Evolutionary conservation across 2,113 vertebrate genomes (phyloP), one percentile per base, ranked within the genome.

Genomic region (Porphyrio hochstetteri): DNA sequence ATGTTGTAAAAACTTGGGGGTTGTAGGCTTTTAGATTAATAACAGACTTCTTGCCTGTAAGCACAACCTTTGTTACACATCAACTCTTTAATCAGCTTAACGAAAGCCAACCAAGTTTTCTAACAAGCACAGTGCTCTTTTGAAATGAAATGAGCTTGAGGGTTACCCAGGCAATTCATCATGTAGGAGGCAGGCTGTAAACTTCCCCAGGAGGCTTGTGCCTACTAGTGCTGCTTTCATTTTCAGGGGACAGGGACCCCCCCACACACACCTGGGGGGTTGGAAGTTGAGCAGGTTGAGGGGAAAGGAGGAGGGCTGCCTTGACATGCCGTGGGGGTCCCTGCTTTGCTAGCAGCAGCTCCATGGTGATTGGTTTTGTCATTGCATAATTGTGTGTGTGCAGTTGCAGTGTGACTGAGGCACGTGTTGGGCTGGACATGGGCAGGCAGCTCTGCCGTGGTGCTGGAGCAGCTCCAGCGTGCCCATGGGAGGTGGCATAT

Each of bases 241-340:
- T 88, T 88, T 76, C 27, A 33, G 44, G 29, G 8, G 27, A 23
- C 16, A 52, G 17, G 19, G 7, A 18, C 44, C 44, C 42, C 42
- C 16, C 16, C 42, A 42, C 42, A 44, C 15, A 42, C 42, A 44
- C 42, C 42, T 44, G 46, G 21, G 46, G 46, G 46, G 31, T 35
- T 74, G 75, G 55, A 27, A 64, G 46, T 50, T 29, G 60, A 82
- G 67, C 35, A 13, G 40, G 35, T 11, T 13, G 74, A 70, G 70
- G 38, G 29, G 7, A 8, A 17, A 5, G n/a, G 23, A 59, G 38
- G 5, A 9, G 13, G 33, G 36, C 11, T 38, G 69, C 23, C 2
- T 19, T 23, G 75, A 1, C 0, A 0, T n/a, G 46, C 38, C 1
- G 0, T 3, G 27, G 13, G 23, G 16, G 7, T 28, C 42, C 0